Evolutionary conservation across 2,797 vertebrate genomes (phyloP).

Genomic region (Anisognathus igniventris): DNA sequence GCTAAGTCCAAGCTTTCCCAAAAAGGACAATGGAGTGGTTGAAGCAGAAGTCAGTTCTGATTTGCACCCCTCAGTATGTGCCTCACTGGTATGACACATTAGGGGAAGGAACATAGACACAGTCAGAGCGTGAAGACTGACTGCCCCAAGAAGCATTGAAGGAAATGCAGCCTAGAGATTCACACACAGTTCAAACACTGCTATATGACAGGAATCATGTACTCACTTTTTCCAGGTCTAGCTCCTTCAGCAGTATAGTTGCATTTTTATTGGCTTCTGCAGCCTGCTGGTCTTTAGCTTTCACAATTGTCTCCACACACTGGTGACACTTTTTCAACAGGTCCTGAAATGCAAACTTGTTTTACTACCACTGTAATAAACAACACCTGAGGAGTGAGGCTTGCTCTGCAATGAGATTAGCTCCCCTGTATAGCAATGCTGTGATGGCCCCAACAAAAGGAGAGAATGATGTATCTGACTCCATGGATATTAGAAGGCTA

Average conservation of each 20-base stretch:
- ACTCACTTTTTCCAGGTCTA: conserved; percentile 95
- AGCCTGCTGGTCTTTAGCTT: conserved; percentile 99
- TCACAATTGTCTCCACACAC: conserved; percentile 98
- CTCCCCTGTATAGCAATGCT: not conserved
- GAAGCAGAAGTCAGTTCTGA: not conserved
- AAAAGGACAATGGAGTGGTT: not conserved
- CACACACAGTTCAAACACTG: not conserved
- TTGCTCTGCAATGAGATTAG: not conserved
- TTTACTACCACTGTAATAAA: not conserved
- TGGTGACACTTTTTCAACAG: conserved; percentile 98
- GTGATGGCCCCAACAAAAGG: too few species aligned
- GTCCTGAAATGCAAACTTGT: conserved; percentile 78
- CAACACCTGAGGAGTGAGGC: not conserved
- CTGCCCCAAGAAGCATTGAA: not conserved
- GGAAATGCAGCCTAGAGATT: not conserved
- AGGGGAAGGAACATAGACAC: not conserved
- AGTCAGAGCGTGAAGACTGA: not conserved
- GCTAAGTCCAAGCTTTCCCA: not conserved
- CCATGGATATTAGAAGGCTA: too few species aligned
- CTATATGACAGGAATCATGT: not conserved
- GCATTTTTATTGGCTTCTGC: conserved; percentile 99
- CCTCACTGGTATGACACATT: not conserved
- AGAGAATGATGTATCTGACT: too few species aligned
- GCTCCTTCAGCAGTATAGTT: conserved; percentile 95
- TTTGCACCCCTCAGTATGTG: not conserved